Evolutionary conservation across 2,113 vertebrate species (phyloP).

Genomic region (Mormoops blainvillei): DNA sequence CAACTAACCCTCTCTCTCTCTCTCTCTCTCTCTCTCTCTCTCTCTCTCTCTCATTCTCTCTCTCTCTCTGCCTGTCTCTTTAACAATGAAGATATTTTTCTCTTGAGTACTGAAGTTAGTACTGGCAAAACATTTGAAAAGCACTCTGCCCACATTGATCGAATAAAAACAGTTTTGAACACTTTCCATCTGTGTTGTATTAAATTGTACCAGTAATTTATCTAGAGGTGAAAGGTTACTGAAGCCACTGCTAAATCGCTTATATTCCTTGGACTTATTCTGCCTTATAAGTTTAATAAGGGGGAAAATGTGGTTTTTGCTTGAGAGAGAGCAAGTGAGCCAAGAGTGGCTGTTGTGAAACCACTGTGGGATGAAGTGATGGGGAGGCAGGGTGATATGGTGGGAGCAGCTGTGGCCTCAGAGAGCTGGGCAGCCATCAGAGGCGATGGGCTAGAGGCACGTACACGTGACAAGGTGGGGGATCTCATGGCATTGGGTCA

Average conservation of each 20-base stretch:
- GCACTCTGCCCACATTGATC: neutral
- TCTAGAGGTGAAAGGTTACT: conserved; percentile 35
- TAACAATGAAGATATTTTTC: conserved; percentile 39
- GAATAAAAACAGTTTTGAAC: conserved; percentile 31
- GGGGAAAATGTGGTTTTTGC: neutral
- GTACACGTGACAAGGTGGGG: accelerated
- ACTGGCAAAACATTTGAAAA: conserved; percentile 44
- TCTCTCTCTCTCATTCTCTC: neutral
- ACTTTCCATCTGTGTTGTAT: neutral
- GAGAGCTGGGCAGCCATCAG: neutral
- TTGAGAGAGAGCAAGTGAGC: neutral
- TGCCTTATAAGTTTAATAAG: neutral
- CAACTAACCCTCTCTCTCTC: neutral
- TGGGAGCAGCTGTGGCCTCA: neutral
- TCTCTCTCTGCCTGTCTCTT: neutral
- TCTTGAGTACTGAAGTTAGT: neutral
- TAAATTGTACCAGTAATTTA: conserved; percentile 37
- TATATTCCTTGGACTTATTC: neutral
- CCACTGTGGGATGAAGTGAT: neutral
- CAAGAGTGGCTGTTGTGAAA: neutral
- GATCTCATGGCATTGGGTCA: neutral
- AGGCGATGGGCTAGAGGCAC: accelerated
- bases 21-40: neutral
- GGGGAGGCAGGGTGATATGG: accelerated
- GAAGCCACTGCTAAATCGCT: conserved; percentile 6